phyloP scores from a whole-genome alignment of 2,797 vertebrate genomes.

The Eulemur albifrons region DNA sequence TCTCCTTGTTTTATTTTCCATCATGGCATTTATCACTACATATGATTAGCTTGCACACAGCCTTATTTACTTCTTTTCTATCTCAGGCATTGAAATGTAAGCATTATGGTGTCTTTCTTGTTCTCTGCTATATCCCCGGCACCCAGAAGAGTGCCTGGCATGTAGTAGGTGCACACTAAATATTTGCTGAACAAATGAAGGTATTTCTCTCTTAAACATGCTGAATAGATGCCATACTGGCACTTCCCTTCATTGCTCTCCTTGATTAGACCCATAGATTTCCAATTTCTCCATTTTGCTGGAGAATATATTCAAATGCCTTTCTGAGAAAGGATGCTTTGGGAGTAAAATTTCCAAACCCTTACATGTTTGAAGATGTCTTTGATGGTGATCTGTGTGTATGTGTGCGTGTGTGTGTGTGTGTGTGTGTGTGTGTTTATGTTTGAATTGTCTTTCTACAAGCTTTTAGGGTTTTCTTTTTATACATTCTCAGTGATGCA shows the following conservation, averaged over 20 bases:
- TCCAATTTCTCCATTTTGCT: neutral
- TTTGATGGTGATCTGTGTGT: neutral
- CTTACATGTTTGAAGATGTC: neutral
- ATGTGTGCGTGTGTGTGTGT: neutral
- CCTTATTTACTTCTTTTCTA: neutral
- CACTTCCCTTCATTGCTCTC: neutral
- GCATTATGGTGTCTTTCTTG: neutral
- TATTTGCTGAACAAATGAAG: neutral
- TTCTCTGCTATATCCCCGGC: neutral
- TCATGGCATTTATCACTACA: neutral
- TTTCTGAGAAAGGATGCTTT: neutral
- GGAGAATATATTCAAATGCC: neutral
- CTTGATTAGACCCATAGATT: neutral
- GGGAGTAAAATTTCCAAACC: neutral
- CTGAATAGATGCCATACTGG: neutral
- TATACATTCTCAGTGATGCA: neutral
- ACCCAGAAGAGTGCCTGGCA: neutral
- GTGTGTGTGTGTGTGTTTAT: neutral
- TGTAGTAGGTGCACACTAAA: neutral
- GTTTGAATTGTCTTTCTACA: neutral
- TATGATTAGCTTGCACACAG: neutral
- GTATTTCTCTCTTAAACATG: neutral
- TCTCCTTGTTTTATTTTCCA: neutral
- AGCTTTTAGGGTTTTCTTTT: conserved; percentile 7
- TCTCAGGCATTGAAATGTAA: neutral